Base-by-base conservation (phyloP, 2,113 vertebrate genomes). In the Cervus canadensis region DNA sequence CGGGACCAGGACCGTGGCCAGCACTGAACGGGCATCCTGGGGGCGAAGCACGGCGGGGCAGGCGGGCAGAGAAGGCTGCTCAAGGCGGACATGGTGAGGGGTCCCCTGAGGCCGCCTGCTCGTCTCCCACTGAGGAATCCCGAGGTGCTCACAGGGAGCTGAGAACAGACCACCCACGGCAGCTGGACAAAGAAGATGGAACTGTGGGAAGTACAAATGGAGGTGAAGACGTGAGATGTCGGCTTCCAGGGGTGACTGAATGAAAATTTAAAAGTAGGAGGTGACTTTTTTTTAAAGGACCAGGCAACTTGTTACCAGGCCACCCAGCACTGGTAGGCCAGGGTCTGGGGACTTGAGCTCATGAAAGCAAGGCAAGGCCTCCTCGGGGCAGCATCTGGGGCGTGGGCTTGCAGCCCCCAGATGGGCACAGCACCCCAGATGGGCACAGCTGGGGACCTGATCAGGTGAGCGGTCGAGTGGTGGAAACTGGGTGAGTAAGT, bases 51-150 rank as follows among this genome's bases (percentile, higher is more conserved):
- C 9, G 0, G 64, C 74, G 50, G 62, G 62, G 9, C 6, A 54
- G 26, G n/a, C 1, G 3, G 48, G 62, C 50, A 36, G 10, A 25
- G 62, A 36, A 26, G 14, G 62, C 15, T 40, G 15, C 15, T 15
- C 0, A 8, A 14, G 45, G 62, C 4, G 0, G 9, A 74, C 0
- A 0, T 5, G n/a, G n/a, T 2, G 2, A 64, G 45, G 33, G 85
- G 3, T 30, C 60, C 45, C 19, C 0, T 14, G 60, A n/a, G 30
- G 60, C 86, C 0, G 3, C 23, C 48, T 21, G 45, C n/a, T 12
- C 10, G 2, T 28, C 64, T 71, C 50, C 4, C 48, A 2, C 67
- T 33, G 83, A 56, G 15, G 12, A 43, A 15, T 19, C 15, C n/a
- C 0, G 1, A 21, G 50, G 19, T 12, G 6, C n/a, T 28, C 25